phyloP scores from a whole-genome alignment of 1,140 invertebrate genomes.

The Carposina sasakii region DNA sequence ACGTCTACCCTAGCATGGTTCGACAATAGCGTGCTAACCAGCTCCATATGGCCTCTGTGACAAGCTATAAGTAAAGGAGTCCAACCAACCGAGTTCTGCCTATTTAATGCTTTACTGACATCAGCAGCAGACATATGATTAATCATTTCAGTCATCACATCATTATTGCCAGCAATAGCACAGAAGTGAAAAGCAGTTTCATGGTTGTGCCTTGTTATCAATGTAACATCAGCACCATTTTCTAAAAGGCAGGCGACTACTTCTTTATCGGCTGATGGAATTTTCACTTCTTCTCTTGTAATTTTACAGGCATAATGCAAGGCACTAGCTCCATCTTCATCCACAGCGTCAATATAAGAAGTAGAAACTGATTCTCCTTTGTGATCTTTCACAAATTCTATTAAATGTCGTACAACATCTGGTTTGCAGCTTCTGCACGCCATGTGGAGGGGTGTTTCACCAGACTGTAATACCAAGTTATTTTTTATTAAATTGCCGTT shows the following conservation, averaged over 20 bases:
- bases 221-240: slow-evolving; percentile 89
- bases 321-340: slow-evolving; percentile 93
- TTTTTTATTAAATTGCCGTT: too few species aligned
- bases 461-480: slow-evolving; percentile 77
- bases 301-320: slow-evolving; percentile 92
- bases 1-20: slow-evolving; percentile 98
- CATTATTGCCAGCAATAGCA: slow-evolving; percentile 95
- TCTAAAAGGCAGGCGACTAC: slow-evolving; percentile 91
- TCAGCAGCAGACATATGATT: slow-evolving; percentile 88
- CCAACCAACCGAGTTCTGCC: slow-evolving; percentile 93
- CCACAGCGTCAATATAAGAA: slow-evolving; percentile 85
- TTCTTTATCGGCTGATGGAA: slow-evolving; percentile 89
- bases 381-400: slow-evolving; percentile 87
- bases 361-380: slow-evolving; percentile 81
- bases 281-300: slow-evolving; percentile 81
- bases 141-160: slow-evolving; percentile 94
- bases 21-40: slow-evolving; percentile 88
- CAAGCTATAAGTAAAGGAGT: slow-evolving; percentile 96
- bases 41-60: slow-evolving; percentile 84
- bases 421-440: slow-evolving; percentile 89
- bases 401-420: slow-evolving; percentile 88
- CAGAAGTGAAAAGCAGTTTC: slow-evolving; percentile 98
- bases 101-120: slow-evolving; percentile 94
- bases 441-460: slow-evolving; percentile 96
- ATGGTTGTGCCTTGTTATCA: slow-evolving; percentile 87